These are phyloP conservation scores for Raja brachyura DNA, from an alignment of 2,113 vertebrate species.

Conservation along the genomic window DNA sequence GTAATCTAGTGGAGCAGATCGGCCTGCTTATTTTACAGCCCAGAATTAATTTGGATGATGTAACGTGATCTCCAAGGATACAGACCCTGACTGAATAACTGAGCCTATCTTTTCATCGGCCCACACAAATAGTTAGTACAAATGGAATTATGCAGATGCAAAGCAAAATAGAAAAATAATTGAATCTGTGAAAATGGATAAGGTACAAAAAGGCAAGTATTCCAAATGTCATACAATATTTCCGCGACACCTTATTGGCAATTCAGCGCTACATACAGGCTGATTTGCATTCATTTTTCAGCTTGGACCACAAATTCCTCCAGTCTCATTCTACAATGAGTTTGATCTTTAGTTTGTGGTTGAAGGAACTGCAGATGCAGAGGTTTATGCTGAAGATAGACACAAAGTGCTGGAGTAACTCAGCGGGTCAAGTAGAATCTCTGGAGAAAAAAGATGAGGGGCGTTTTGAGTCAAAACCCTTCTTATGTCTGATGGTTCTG, in stretches of 20 bases:
- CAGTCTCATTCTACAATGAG: neutral
- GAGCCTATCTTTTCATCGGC: neutral
- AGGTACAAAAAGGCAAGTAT: neutral
- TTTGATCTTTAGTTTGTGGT: neutral
- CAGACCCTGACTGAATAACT: neutral
- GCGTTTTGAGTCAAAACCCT: no score
- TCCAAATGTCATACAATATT: neutral
- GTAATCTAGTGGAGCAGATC: conserved; percentile 2
- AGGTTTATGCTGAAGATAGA: no score
- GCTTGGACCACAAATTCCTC: neutral
- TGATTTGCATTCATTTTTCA: neutral
- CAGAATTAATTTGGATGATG: neutral
- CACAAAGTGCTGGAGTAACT: no score
- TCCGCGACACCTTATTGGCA: neutral
- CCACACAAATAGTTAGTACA: conserved; percentile 5
- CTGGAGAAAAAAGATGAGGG: no score
- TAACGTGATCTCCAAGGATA: neutral
- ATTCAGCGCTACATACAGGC: neutral
- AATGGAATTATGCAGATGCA: conserved; percentile 28
- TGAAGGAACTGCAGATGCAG: no score
- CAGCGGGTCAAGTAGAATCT: no score
- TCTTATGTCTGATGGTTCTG: no score
- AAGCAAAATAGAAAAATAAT: conserved; percentile 24
- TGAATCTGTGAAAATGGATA: conserved; percentile 10
- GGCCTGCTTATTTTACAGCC: neutral